A percentile compares a stretch with the other conserved stretches of the same genome.
These are phyloP conservation scores for Minunthozetes semirufus DNA, from an alignment of 2,888 invertebrate species.

Conservation along the genomic window DNA sequence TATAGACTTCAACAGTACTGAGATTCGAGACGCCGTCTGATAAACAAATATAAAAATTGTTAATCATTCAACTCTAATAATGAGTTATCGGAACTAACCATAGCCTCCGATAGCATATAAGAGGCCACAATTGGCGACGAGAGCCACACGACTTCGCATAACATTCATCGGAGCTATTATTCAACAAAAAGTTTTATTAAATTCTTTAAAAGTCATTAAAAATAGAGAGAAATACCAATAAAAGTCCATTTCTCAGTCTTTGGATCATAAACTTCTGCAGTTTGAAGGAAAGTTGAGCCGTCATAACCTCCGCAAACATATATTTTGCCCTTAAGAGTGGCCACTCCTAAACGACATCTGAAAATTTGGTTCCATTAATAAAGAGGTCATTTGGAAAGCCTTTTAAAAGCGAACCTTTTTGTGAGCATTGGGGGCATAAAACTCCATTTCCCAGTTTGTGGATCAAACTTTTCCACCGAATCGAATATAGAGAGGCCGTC, in stretches of 20 bases:
- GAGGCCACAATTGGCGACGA: slow-evolving; percentile 74
- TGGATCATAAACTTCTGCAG: slow-evolving; percentile 74
- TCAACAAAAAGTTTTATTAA: background rate
- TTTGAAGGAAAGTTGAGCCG: slow-evolving; percentile 70
- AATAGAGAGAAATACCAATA: slow-evolving; percentile 34
- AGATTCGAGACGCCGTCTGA: slow-evolving; percentile 65
- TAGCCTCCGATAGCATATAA: slow-evolving; percentile 72
- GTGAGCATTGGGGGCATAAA: slow-evolving; percentile 70
- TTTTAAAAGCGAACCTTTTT: slow-evolving; percentile 69
- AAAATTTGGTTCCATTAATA: slow-evolving; percentile 61
- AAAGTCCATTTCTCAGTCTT: slow-evolving; percentile 55
- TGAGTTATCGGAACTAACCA: slow-evolving; percentile 15
- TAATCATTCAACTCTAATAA: background rate
- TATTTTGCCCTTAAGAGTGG: slow-evolving; percentile 69
- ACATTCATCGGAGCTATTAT: slow-evolving; percentile 65
- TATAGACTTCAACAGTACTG: slow-evolving; percentile 75
- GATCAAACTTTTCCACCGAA: slow-evolving; percentile 72
- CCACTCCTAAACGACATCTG: slow-evolving; percentile 75
- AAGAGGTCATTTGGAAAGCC: slow-evolving; percentile 58
- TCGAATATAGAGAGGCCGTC: slow-evolving; percentile 81
- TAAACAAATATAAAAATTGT: background rate
- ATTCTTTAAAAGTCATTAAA: background rate
- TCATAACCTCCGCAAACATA: slow-evolving; percentile 81
- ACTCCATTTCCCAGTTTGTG: slow-evolving; percentile 64
- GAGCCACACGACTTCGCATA: slow-evolving; percentile 69